phyloP scores from a whole-genome alignment of 2,888 invertebrate species.

The Himalopsyche kuldschensis region DNA sequence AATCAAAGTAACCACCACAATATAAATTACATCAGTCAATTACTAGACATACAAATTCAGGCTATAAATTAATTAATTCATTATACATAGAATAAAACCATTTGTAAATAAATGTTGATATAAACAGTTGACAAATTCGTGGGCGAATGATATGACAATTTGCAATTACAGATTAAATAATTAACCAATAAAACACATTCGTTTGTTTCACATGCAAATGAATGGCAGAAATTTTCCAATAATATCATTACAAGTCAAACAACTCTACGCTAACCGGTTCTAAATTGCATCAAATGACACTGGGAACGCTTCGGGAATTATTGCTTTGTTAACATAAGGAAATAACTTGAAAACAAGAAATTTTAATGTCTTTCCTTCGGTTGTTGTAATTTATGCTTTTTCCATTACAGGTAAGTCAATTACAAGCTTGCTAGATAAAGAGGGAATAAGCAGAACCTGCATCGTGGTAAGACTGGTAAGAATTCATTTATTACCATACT shows the following conservation, averaged over 20 bases:
- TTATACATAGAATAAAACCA: too few species aligned
- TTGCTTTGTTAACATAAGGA: neutral
- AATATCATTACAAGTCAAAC: neutral
- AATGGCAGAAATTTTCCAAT: neutral
- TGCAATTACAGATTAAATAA: neutral
- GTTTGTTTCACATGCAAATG: neutral
- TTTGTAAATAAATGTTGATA: neutral
- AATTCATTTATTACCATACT: too few species aligned
- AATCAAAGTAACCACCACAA: too few species aligned
- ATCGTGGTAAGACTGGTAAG: too few species aligned
- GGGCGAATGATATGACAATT: neutral
- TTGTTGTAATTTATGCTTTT: neutral
- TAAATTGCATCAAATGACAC: neutral
- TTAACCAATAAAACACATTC: neutral
- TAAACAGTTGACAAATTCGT: neutral
- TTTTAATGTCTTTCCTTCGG: neutral
- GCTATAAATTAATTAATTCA: too few species aligned
- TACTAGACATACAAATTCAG: too few species aligned
- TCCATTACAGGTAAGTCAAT: neutral
- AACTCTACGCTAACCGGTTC: neutral
- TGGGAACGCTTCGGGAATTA: neutral
- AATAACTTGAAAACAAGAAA: neutral
- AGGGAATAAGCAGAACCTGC: neutral
- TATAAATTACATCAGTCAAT: too few species aligned
- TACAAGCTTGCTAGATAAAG: neutral